Evolutionary conservation across 2,888 invertebrate species (phyloP), one percentile per base, ranked within the genome.

Genomic region (Scrobipalpa atriplicella): DNA sequence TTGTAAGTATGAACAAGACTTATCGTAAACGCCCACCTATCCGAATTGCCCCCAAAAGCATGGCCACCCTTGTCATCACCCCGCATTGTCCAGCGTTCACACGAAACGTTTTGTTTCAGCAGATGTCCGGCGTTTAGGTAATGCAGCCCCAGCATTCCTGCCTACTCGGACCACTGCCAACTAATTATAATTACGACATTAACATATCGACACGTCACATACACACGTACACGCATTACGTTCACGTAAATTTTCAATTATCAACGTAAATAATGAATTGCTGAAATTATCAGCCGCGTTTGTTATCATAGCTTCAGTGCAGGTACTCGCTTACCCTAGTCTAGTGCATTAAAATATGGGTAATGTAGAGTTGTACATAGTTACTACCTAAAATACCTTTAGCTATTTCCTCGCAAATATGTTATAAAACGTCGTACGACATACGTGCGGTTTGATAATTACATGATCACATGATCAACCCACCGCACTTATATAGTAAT

Each of bases 101-200:
- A 88, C 80, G 85, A 89, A 87, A 82, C 81, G 88, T 90, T 90
- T 88, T 87, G 86, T 90, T 90, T 87, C 84, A 87, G 18, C 74
- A 81, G 79, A 82, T 82, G 81, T 78, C 80, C 73, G 74, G 73
- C 73, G 71, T 58, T 58, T 58, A 58, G 58, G 76, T 75, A 76
- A 75, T 73, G 80, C 82, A 80, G 82, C 78, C 84, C 83, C 81
- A 69, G 70, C 82, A 84, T 85, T 83, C 84, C 81, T 86, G 81
- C 89, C 89, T 89, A 90, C 88, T 90, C 85, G 90, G 90, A 90
- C 81, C 80, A 72, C 69, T 86, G 91, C 90, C 90, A 91, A 89
- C 86, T 85, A 84, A 86, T 86, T 82, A 85, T 29, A n/a, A 18
- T 39, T 10, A 36, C 18, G 7, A 19, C 58, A 58, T 16, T 38